Base-by-base conservation (phyloP, 2,113 vertebrate genomes). In the Elaphurus davidianus region DNA sequence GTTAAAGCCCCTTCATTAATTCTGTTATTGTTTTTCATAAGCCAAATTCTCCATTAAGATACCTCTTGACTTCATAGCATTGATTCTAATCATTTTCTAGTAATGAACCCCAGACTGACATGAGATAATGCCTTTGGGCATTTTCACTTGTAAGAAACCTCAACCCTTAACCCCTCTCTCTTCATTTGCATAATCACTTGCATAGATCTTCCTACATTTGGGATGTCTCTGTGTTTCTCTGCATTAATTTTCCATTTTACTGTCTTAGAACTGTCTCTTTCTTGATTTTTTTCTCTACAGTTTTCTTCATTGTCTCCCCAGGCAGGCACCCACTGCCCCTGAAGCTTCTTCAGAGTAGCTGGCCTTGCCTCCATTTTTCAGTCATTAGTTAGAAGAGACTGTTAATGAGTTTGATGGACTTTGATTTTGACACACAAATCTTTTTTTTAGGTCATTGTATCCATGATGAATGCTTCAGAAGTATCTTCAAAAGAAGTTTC, bases 1-100 rank as follows among this genome's bases (percentile, higher is more conserved):
- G 97, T 98, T 97, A 98, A 95, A 96, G 64, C 55, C 81, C 83
- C 78, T 97, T 97, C 96, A 98, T 98, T 97, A 98, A 98, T 98
- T 97, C 93, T 97, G 94, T 97, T 95, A 93, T 94, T 98, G 94
- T 98, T 98, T 98, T 95, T 94, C 95, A 95, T 43, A 97, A 98
- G 88, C 82, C 91, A 57, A 45, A 43, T 82, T 96, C 97, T 96
- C 88, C 86, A 94, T 94, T 94, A 94, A 45, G 74, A 74, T 93
- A 78, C 74, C 88, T 96, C 92, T 96, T 97, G 96, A 98, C 95
- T 97, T 83, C 45, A 13, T 19, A 54, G 12, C 96, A 86, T 59
- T 78, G 97, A 98, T 97, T 96, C 92, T 94, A 97, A 95, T 98
- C 92, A 95, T 95, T 88, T 97, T 88, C 76, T 94, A 67, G 85